Evolutionary conservation across 2,888 invertebrate species (phyloP).

Genomic region (Therioaphis trifolii): DNA sequence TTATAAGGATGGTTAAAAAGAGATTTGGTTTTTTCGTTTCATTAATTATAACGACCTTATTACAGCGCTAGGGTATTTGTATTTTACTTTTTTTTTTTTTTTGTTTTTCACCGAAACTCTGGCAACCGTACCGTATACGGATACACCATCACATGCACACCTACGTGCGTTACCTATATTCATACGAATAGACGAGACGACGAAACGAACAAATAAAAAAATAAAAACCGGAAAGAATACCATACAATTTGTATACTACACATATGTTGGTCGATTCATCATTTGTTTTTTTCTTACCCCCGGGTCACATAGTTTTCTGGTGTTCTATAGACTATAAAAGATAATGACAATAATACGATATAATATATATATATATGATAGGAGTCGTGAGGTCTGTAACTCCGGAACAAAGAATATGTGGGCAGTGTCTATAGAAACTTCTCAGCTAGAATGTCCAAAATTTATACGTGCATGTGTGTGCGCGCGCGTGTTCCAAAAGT

Average conservation of each 20-base stretch:
- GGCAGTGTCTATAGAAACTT: too few relatives aligned
- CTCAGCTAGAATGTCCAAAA: too few relatives aligned
- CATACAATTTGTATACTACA: too few relatives aligned
- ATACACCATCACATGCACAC: background rate
- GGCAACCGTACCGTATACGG: background rate
- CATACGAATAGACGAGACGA: too few relatives aligned
- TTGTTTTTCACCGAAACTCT: background rate
- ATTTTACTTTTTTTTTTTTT: background rate
- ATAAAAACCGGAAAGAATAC: background rate
- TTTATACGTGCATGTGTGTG: too few relatives aligned
- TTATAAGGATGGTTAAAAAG: conserved; percentile 47
- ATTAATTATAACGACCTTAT: conserved; percentile 33
- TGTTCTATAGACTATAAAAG: too few relatives aligned
- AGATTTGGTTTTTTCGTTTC: conserved; percentile 18
- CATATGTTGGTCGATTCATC: background rate
- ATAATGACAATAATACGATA: too few relatives aligned
- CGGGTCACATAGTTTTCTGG: too few relatives aligned
- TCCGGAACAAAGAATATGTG: too few relatives aligned
- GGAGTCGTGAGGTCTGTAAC: too few relatives aligned
- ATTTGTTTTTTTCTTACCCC: too few relatives aligned
- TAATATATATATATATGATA: too few relatives aligned
- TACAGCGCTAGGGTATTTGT: background rate
- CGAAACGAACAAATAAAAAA: background rate
- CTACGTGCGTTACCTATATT: background rate
- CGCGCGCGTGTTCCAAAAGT: background rate